Evolutionary conservation across 2,888 invertebrate genomes (phyloP).

Genomic region (Drosophila pseudotalamancana): DNA sequence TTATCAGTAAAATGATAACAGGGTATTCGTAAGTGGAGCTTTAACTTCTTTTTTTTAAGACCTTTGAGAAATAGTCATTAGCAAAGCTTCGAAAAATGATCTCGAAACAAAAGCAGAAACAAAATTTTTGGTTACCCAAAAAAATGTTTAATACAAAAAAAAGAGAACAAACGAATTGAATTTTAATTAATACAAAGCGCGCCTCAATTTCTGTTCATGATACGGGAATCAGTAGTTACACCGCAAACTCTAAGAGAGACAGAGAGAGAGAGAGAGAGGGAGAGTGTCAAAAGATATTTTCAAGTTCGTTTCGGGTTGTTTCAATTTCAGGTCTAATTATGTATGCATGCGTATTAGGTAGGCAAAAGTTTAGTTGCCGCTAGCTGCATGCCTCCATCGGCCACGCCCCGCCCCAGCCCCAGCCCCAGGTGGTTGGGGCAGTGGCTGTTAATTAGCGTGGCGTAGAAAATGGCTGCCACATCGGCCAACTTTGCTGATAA

Average conservation of each 20-base stretch:
- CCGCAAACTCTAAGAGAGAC: not conserved
- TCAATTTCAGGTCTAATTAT: conserved; percentile 47
- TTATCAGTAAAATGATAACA: too few relatives aligned
- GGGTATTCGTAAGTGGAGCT: too few relatives aligned
- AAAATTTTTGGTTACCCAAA: not conserved
- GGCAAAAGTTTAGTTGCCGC: conserved; percentile 54
- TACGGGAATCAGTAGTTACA: conserved; percentile 13
- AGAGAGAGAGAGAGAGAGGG: not conserved
- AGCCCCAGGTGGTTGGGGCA: not conserved
- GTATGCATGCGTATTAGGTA: conserved; percentile 70
- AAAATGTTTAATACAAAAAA: too few relatives aligned
- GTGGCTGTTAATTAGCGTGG: conserved; percentile 73
- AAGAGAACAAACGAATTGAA: not conserved
- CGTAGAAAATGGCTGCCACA: conserved; percentile 55
- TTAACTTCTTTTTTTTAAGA: too few relatives aligned
- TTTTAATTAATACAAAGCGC: conserved; percentile 10
- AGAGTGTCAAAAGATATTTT: conserved; percentile 9
- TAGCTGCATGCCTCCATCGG: conserved; percentile 8
- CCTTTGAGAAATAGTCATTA: not conserved
- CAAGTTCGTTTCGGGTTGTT: conserved; percentile 12
- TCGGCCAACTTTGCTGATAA: conserved; percentile 67
- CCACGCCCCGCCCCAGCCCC: not conserved
- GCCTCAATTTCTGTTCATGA: not conserved
- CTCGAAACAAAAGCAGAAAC: not conserved
- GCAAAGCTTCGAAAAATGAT: not conserved